Evolutionary conservation across 2,888 invertebrate genomes (phyloP), one percentile per base, ranked within the genome.

Genomic region (Strigamia maritima): DNA sequence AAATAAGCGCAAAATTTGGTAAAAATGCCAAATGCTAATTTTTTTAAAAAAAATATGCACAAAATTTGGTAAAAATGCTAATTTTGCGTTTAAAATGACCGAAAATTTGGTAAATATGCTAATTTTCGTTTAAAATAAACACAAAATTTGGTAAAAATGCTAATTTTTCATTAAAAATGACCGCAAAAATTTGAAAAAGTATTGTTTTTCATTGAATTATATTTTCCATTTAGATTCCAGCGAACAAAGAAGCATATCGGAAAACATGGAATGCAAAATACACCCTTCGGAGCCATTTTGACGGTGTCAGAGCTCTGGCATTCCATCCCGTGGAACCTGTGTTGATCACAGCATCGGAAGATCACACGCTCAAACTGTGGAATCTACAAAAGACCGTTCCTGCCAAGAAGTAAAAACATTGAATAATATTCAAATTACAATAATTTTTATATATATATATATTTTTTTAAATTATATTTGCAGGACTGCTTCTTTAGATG

Each of bases 331-430:
- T 92, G 81, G 98, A 98, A 86, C 94, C 97, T 80, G 96, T 98
- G 80, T 89, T 99, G 80, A 94, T 99, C 84, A 98, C 99, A 35
- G 98, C 97, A 54, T 97, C 97, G 80, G 99, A 99, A 87, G 99
- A 99, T 89, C 97, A 98, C 87, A 98, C 98, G 77, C 90, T 99
- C 70, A 99, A 99, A 88, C 89, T 99, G 85, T 99, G 99, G 99
- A 99, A 99, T 90, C 89, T 99, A 83, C 97, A 97, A 87, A 97
- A 97, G 89, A 97, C 97, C 79, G 95, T 97, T 83, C 96, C 96
- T 83, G 95, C 97, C 81, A 98, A 98, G 90, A 97, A 97, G 90
- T 90, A 85, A 83, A 44, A 44, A 44, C 44, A 74, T 19, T 2
- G 14, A 70, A 70, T 16, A 2, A 26, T 14, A 70, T n/a, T 70